Evolutionary conservation across 2,113 vertebrate genomes (phyloP).

Genomic region (Callocephalon fimbriatum): DNA sequence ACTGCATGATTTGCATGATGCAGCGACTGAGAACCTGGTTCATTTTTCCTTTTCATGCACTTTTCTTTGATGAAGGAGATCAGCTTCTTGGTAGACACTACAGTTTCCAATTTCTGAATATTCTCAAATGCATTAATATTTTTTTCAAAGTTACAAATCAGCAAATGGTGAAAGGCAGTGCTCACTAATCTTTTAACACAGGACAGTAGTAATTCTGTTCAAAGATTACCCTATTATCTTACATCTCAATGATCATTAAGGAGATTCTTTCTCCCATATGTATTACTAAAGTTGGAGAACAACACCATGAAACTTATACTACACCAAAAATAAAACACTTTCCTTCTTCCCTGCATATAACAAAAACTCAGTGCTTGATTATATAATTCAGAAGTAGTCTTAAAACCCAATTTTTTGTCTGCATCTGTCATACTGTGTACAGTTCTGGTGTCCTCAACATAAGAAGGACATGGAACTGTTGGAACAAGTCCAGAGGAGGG

Average conservation of each 20-base stretch:
- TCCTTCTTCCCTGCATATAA: not conserved
- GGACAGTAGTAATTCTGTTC: not conserved
- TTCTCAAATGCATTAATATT: not conserved
- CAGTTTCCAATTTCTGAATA: not conserved
- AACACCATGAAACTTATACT: not conserved
- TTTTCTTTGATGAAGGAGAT: not conserved
- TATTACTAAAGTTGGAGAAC: not conserved
- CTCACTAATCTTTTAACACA: not conserved
- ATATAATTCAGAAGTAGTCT: not conserved
- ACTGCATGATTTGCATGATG: not conserved
- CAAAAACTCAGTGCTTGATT: not conserved
- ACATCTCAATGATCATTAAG: not conserved
- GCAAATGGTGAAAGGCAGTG: not conserved
- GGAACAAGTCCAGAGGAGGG: too few relatives aligned
- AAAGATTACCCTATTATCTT: not conserved
- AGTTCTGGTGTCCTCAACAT: too few relatives aligned
- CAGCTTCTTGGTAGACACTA: not conserved
- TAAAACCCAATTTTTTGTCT: not conserved
- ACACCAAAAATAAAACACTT: not conserved
- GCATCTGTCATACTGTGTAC: not conserved
- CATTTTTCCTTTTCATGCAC: not conserved
- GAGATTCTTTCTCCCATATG: not conserved
- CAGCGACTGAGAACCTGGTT: not conserved
- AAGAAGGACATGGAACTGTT: too few relatives aligned
- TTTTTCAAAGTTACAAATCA: not conserved